Percentiles rank a stretch among this genome's conserved stretches.
These are phyloP conservation scores for Calameuta idolon DNA, from an alignment of 2,888 invertebrate species.

Conservation along the genomic window DNA sequence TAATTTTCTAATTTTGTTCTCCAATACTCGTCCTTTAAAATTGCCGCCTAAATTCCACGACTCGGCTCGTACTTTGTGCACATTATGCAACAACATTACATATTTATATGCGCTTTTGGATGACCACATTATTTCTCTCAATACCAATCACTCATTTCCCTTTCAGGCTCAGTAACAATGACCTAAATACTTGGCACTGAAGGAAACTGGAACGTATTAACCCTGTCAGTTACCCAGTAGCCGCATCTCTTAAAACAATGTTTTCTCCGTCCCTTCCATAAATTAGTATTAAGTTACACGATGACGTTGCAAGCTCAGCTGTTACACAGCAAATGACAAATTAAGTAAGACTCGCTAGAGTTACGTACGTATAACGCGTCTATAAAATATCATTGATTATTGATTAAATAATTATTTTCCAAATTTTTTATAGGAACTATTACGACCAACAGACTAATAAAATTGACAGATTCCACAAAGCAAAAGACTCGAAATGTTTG, in stretches of 20 bases:
- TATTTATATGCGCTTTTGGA: neutral
- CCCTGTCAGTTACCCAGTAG: constrained; percentile 23
- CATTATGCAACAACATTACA: constrained; percentile 4
- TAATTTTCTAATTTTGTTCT: neutral
- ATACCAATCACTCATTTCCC: neutral
- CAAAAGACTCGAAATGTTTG: neutral
- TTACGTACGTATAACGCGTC: neutral
- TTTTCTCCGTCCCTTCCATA: neutral
- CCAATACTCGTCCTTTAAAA: neutral
- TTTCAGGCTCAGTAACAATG: constrained; percentile 31
- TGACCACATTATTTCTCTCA: constrained; percentile 6
- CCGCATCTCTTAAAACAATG: neutral
- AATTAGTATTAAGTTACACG: constrained; percentile 29
- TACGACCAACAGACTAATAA: neutral
- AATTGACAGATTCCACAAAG: neutral
- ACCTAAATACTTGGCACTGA: constrained; percentile 40
- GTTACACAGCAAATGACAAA: neutral
- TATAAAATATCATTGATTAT: neutral
- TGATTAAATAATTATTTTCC: neutral
- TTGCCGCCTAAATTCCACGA: neutral
- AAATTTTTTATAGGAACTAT: neutral
- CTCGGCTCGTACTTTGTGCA: neutral
- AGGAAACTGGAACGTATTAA: constrained; percentile 28
- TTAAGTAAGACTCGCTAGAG: neutral
- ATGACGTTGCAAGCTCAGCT: constrained; percentile 13